Base-by-base conservation (phyloP, 53 echinoderm and acorn worm genomes). In the Luidia sarsii region DNA sequence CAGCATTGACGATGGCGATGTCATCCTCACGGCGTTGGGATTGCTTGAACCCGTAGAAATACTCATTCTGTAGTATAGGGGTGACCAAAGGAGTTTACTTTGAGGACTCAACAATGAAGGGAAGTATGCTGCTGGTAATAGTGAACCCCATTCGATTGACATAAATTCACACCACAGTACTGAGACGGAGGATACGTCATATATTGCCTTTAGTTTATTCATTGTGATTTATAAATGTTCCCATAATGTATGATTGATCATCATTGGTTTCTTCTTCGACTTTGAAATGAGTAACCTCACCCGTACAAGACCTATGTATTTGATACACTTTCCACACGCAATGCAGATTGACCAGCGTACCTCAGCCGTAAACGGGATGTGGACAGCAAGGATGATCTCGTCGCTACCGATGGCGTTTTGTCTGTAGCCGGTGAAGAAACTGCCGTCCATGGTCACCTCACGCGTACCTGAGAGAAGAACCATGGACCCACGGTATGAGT, bases 351-450 rank as follows among this genome's bases (percentile, higher is more conserved):
- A n/a, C 11, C 4, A 24, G 30, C 75, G 33, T 65, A 95, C 95
- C 95, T 90, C 65, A 54, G 71, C 54, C 16, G 92, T 92, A 33
- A 79, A 92, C 33, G 95, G 95, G 14, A 95, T 83, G 33, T 86
- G 80, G 6, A 95, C 67, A 43, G 85, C 75, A 21, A 88, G 41
- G 13, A 95, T 85, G 3, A 95, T 81, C 56, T 95, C 95, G 38
- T 92, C 85, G 32, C 85, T 85, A 22, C 23, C 57, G 48, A 95
- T 85, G 27, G 83, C 67, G 32, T 82, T 88, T 33, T 64, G 66
- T 50, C 90, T 67, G 46, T 88, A 92, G 38, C 90, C 86, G 34
- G 90, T 82, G 79, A 82, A 90, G 83, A 92, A 88, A 25, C 88
- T 41, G 18, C 71, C 67, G 81, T 95, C 92, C 90, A 95, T 92